These are phyloP conservation scores for Lepilemur ruficaudatus DNA, from an alignment of 2,797 vertebrate species.

Conservation along the genomic window DNA sequence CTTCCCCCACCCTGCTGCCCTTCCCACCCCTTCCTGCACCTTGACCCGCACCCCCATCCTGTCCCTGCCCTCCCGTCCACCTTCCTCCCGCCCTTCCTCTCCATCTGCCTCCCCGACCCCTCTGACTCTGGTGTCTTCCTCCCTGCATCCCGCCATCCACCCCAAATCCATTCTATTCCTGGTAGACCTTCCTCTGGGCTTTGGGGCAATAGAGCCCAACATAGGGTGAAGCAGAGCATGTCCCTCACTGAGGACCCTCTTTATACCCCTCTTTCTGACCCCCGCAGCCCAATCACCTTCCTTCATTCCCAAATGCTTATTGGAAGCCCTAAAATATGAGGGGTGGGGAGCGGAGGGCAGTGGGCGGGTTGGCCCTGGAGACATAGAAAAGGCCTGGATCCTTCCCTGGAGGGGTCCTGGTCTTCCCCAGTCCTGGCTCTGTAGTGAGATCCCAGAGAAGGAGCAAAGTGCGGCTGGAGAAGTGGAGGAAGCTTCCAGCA, in stretches of 20 bases:
- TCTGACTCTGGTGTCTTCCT: neutral
- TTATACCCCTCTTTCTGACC: neutral
- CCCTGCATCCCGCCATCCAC: neutral
- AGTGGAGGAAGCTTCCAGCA: neutral
- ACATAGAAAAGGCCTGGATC: neutral
- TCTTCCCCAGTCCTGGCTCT: neutral
- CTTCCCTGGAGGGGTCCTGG: neutral
- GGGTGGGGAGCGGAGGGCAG: too few relatives aligned
- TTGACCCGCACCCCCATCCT: slow-evolving; percentile 51
- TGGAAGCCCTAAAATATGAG: neutral
- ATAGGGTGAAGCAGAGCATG: too few relatives aligned
- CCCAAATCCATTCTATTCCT: neutral
- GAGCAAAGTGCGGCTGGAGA: neutral
- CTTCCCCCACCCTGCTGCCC: slow-evolving; percentile 66
- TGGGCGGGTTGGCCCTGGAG: neutral
- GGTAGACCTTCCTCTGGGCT: neutral
- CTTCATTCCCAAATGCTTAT: neutral
- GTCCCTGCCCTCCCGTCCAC: neutral
- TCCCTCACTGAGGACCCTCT: neutral
- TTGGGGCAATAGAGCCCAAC: neutral
- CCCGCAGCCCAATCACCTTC: neutral
- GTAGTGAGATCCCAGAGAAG: neutral
- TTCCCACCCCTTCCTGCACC: slow-evolving; percentile 75
- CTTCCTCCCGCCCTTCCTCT: neutral
- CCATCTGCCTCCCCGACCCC: neutral